These are phyloP conservation scores for Rallus limicola DNA, from an alignment of 2,113 vertebrate species.

Conservation along the genomic window DNA sequence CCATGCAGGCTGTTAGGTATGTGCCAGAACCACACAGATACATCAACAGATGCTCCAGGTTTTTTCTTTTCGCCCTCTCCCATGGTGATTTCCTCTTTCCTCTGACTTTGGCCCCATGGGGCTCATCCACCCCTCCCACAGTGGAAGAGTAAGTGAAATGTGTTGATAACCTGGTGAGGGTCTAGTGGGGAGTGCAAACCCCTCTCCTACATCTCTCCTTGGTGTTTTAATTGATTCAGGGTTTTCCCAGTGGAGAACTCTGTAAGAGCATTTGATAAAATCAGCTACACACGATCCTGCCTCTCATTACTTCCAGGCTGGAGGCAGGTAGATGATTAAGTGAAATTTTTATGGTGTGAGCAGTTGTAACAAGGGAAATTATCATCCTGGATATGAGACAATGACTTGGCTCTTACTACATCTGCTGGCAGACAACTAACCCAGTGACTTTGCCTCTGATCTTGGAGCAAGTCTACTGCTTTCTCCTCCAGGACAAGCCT, in stretches of 20 bases:
- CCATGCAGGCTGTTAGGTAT: not conserved
- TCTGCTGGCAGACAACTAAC: constrained; percentile 24
- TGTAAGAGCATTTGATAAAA: constrained; percentile 50
- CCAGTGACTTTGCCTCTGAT: constrained; percentile 49
- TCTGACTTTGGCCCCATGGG: not conserved
- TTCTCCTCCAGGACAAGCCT: constrained; percentile 7
- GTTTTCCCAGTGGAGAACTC: constrained; percentile 56
- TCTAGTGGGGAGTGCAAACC: not conserved
- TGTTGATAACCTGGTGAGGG: not conserved
- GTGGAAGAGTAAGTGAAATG: not conserved
- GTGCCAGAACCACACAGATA: not conserved
- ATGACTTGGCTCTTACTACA: constrained; percentile 37
- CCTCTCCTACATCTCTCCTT: constrained; percentile 29
- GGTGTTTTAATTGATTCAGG: constrained; percentile 50
- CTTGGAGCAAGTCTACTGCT: constrained; percentile 15
- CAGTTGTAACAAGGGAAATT: constrained; percentile 63
- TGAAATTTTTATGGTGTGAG: constrained; percentile 45
- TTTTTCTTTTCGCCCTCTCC: not conserved
- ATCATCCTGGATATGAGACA: constrained; percentile 51
- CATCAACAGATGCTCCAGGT: not conserved
- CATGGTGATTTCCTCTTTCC: not conserved
- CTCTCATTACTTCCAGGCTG: constrained; percentile 52
- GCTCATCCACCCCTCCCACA: not conserved
- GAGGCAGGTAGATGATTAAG: constrained; percentile 63
- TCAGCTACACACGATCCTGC: constrained; percentile 8